Conservation (phyloP, 2,888 invertebrate genomes). For the Hirudinaria manillensis region DNA sequence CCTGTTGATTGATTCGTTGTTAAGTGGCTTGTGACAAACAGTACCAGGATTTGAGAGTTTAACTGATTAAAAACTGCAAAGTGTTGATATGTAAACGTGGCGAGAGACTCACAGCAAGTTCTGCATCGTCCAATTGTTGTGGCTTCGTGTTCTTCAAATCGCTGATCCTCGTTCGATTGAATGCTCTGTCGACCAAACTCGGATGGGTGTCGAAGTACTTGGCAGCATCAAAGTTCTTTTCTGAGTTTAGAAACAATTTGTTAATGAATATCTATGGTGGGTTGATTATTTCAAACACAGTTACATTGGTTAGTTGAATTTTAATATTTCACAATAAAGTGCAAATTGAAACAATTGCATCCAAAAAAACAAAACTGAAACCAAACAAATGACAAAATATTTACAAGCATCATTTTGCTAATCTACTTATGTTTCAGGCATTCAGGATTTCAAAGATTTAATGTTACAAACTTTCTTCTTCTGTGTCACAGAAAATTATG, state of each 20-base stretch:
- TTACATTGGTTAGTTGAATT: not conserved
- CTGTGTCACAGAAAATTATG: constrained; percentile 69
- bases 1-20: constrained; percentile 37
- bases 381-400: not conserved
- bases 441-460: not conserved
- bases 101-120: constrained; percentile 33
- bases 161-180: constrained; percentile 63
- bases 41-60: not conserved
- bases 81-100: not conserved
- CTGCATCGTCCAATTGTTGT: constrained; percentile 12
- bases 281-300: not conserved
- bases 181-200: constrained; percentile 63
- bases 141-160: constrained; percentile 5
- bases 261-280: not conserved
- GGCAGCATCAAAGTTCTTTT: constrained; percentile 64
- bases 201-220: constrained; percentile 71
- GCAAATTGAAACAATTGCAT: not conserved
- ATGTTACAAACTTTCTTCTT: constrained; percentile 57
- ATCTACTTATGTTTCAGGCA: too few species aligned
- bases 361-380: not conserved
- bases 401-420: too few species aligned
- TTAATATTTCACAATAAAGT: not conserved
- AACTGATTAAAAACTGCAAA: not conserved
- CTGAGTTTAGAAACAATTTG: constrained; percentile 40
- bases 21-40: not conserved